Percentiles rank a stretch among this genome's conserved stretches.
Conservation (phyloP, 1,140 invertebrate genomes). For the Ericerus pela region DNA sequence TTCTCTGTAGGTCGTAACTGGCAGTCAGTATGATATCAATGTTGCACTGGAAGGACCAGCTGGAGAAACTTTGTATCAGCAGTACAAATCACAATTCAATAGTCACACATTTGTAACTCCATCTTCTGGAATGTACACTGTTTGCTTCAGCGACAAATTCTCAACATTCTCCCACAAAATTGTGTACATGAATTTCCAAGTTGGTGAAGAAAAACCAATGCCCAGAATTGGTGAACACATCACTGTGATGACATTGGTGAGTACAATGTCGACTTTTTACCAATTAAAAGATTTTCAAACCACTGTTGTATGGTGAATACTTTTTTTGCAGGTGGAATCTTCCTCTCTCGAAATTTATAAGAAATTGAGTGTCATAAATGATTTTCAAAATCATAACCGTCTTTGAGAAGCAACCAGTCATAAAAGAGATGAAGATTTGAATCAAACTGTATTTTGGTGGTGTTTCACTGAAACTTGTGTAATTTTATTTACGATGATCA, state of each 20-base stretch:
- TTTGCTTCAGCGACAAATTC: constrained; percentile 99
- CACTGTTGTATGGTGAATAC: no score
- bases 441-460: constrained; percentile 84
- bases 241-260: constrained; percentile 87
- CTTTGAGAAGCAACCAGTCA: constrained; percentile 84
- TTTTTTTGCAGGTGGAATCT: constrained; percentile 65
- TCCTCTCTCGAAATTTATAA: constrained; percentile 78
- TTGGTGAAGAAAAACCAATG: constrained; percentile 75
- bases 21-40: constrained; percentile 98
- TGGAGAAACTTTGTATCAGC: constrained; percentile 77
- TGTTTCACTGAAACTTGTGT: constrained; percentile 75
- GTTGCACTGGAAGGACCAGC: constrained; percentile 77
- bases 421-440: constrained; percentile 88
- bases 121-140: constrained; percentile 59
- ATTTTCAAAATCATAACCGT: constrained; percentile 93
- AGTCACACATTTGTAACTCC: constrained; percentile 71
- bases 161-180: constrained; percentile 99
- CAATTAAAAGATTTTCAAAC: no score
- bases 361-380: constrained; percentile 67
- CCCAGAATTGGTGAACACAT: constrained; percentile 76
- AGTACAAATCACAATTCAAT: constrained; percentile 88
- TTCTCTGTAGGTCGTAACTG: constrained; percentile 93
- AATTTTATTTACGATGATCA: constrained; percentile 67
- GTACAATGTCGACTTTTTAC: no score
- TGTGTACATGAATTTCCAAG: constrained; percentile 97